Evolutionary conservation across 1,140 invertebrate species (phyloP).

Genomic region (Batillaria attramentaria): DNA sequence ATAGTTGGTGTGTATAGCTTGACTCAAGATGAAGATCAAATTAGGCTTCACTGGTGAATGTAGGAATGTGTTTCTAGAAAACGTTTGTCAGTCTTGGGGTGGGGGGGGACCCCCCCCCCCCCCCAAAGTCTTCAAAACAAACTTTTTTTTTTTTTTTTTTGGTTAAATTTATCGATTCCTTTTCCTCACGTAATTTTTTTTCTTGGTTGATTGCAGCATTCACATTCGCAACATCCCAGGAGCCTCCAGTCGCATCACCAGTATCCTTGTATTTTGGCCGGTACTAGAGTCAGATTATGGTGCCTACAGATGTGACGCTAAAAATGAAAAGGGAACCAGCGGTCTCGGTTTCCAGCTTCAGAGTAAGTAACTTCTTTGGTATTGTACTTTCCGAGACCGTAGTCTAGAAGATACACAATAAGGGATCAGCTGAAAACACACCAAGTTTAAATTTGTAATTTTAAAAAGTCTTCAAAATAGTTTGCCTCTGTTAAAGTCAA

Average conservation of each 20-base stretch:
- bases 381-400: background rate
- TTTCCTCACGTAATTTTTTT: background rate
- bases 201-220: conserved; percentile 30
- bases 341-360: conserved; percentile 42
- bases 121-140: background rate
- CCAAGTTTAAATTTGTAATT: background rate
- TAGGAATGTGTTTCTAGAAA: no score
- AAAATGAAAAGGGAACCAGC: conserved; percentile 47
- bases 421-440: no score
- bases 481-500: background rate
- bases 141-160: background rate
- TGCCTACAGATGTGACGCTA: conserved; percentile 45
- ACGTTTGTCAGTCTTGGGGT: no score
- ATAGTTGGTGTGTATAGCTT: background rate
- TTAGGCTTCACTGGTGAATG: no score
- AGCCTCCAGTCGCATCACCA: conserved; percentile 55
- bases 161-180: no score
- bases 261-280: conserved; percentile 50
- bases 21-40: background rate
- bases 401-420: background rate
- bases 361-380: conserved; percentile 35
- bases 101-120: no score
- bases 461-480: background rate
- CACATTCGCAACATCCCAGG: conserved; percentile 52
- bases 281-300: conserved; percentile 48